Evolutionary conservation across 2,113 vertebrate species (phyloP), one percentile per base, ranked within the genome.

Genomic region (Puffinus mauretanicus): DNA sequence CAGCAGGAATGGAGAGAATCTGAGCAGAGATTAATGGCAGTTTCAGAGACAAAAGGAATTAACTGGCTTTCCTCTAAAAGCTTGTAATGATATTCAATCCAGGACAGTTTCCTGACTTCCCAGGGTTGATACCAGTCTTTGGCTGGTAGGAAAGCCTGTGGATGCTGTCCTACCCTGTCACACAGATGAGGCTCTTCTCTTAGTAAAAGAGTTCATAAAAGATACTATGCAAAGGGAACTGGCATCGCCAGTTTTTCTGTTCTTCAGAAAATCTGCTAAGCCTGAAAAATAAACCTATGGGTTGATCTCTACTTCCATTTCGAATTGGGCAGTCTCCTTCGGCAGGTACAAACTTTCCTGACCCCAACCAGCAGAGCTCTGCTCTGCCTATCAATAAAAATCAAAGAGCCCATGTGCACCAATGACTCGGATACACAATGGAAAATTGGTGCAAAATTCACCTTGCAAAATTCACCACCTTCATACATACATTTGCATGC

Each of bases 21-120:
- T 85, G 65, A 87, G 46, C 38, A 46, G 44, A 88, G 81, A 93
- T 91, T 86, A 91, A 87, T 75, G 47, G 51, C 58, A 78, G 76
- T 69, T 93, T 88, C 80, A 82, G 61, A 85, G 67, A 78, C 66
- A 88, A 96, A 97, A 94, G 70, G 61, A 85, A 82, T 58, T 51
- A 86, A 69, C 36, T 49, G 80, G 86, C 36, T 90, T 82, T 71
- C 73, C 36, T 82, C 27, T 42, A 85, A 82, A 81, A 89, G 57
- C 30, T 95, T 90, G 79, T 86, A 86, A 57, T 26, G 75, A 71
- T 51, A 67, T 7, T 65, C 47, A 73, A 44, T 32, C 21, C 21
- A 73, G 76, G 61, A 26, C 66, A 76, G 60, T 69, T 67, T 86
- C 52, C 70, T 86, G 52, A 58, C 60, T 83, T 69, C 40, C n/a